Evolutionary conservation across 2,113 vertebrate genomes (phyloP).

Genomic region (Callorhinus ursinus): DNA sequence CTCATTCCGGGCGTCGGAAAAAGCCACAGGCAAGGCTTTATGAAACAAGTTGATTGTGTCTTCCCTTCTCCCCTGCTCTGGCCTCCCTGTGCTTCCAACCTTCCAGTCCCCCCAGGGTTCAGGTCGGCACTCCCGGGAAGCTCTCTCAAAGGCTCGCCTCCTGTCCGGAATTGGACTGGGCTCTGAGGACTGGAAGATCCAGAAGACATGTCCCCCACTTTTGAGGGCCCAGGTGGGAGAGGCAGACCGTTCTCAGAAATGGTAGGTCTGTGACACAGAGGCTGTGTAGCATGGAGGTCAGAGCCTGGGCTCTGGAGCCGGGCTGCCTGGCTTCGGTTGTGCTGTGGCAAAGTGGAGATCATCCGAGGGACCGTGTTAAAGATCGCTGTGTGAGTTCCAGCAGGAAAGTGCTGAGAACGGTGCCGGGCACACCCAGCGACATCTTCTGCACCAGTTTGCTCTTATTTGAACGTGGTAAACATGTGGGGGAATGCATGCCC

Average conservation of each 20-base stretch:
- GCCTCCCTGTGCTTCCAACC: background rate
- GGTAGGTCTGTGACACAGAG: background rate
- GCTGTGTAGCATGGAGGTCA: background rate
- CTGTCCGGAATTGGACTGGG: background rate
- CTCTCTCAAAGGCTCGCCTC: background rate
- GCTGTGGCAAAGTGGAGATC: background rate
- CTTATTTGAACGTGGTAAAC: background rate
- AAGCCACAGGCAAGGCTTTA: background rate
- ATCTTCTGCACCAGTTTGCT: background rate
- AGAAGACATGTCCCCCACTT: background rate
- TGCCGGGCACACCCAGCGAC: fast-evolving
- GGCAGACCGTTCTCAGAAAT: background rate
- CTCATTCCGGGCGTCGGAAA: background rate
- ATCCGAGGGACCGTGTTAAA: background rate
- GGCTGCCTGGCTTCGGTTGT: background rate
- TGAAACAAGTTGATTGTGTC: background rate
- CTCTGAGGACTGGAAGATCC: background rate
- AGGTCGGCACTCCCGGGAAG: background rate
- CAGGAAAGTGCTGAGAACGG: too few species aligned
- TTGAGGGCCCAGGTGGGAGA: background rate
- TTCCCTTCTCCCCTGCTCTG: background rate
- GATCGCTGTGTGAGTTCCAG: background rate
- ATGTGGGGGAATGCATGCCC: fast-evolving
- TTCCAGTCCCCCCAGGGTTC: background rate
- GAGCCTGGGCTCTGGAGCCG: background rate